These are phyloP conservation scores for Zonotrichia albicollis DNA, from an alignment of 2,797 vertebrate species.

Conservation along the genomic window DNA sequence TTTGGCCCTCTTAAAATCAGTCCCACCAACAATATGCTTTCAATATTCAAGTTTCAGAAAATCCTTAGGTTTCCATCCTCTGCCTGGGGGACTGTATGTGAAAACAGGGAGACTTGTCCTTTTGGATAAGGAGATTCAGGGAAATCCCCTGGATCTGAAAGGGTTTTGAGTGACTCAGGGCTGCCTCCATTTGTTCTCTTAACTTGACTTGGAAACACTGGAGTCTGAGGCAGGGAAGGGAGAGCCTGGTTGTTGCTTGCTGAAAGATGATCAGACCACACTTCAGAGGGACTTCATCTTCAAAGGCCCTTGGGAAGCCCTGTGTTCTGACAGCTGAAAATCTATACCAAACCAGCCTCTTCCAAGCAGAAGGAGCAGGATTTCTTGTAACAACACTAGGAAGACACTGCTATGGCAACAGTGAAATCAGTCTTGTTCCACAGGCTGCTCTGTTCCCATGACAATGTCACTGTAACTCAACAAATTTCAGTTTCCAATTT, in stretches of 20 bases:
- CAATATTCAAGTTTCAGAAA: slow-evolving; percentile 63
- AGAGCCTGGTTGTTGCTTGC: not conserved
- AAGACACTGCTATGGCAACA: not conserved
- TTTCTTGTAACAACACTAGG: not conserved
- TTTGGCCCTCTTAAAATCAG: not conserved
- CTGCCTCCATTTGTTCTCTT: not conserved
- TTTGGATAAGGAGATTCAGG: slow-evolving; percentile 66
- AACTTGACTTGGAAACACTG: not conserved
- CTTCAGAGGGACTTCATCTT: not conserved
- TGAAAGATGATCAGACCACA: not conserved
- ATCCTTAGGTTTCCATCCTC: slow-evolving; percentile 32
- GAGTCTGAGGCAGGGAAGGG: not conserved
- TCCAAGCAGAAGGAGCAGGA: not conserved
- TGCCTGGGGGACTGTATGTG: slow-evolving; percentile 57
- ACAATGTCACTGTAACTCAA: not conserved
- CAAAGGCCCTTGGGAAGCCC: not conserved
- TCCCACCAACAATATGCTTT: not conserved
- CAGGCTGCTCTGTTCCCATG: not conserved
- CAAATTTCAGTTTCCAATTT: not conserved
- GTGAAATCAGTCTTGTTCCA: not conserved
- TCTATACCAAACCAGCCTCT: not conserved
- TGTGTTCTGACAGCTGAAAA: not conserved
- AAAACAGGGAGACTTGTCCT: slow-evolving; percentile 68
- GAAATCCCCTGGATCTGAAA: slow-evolving; percentile 74
- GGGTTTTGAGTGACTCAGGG: slow-evolving; percentile 55